Percentiles rank a stretch among this genome's conserved stretches.
Evolutionary conservation across 2,888 invertebrate species (phyloP).

Genomic region (Lobophora halterata): DNA sequence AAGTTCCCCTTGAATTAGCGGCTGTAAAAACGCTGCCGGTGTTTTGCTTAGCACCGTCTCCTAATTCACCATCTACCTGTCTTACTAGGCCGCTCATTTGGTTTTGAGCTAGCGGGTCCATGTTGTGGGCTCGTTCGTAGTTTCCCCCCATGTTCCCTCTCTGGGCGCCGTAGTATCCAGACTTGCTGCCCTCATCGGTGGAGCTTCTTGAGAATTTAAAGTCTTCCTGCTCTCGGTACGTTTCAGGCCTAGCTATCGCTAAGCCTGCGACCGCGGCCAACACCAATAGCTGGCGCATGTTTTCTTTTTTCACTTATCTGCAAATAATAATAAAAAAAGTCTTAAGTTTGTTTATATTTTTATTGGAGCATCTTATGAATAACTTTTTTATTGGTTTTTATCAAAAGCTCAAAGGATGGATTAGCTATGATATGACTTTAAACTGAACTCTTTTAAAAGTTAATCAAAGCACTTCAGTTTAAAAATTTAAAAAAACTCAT

Average conservation of each 20-base stretch:
- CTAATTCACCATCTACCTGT: constrained; percentile 69
- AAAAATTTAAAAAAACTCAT: too few relatives aligned
- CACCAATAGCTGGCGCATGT: constrained; percentile 58
- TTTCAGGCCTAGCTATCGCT: constrained; percentile 60
- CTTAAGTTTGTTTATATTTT: neutral
- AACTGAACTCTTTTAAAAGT: too few relatives aligned
- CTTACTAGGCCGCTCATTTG: constrained; percentile 70
- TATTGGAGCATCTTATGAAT: too few relatives aligned
- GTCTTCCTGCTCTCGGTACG: constrained; percentile 72
- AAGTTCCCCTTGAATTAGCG: constrained; percentile 68
- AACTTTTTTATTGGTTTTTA: too few relatives aligned
- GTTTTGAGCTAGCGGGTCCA: constrained; percentile 69
- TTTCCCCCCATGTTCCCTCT: constrained; percentile 78
- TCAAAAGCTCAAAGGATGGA: too few relatives aligned
- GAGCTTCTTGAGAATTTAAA: constrained; percentile 74
- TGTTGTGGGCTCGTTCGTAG: constrained; percentile 73
- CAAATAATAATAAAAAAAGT: constrained; percentile 12
- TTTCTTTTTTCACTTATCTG: constrained; percentile 38
- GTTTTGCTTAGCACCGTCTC: constrained; percentile 57
- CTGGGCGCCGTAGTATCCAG: constrained; percentile 72
- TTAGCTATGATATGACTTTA: too few relatives aligned
- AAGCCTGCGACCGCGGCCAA: constrained; percentile 53
- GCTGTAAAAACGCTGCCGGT: constrained; percentile 65
- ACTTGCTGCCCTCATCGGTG: constrained; percentile 68
- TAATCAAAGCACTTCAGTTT: too few relatives aligned